Conservation (phyloP, 2,888 invertebrate genomes). For the Catocala fraxini region DNA sequence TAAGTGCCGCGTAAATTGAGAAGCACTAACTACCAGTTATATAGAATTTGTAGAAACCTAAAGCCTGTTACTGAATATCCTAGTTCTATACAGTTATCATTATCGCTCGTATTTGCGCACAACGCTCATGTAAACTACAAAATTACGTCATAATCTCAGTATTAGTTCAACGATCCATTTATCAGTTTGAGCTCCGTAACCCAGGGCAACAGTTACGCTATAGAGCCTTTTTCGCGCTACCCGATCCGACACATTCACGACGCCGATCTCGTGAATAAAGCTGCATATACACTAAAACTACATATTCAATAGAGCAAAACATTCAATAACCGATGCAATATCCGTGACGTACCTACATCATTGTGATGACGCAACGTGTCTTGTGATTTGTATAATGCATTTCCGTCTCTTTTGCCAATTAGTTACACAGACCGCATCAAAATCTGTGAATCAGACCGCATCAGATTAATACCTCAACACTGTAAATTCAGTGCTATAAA, state of each 20-base stretch:
- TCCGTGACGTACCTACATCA: background rate
- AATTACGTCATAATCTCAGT: slow-evolving; percentile 55
- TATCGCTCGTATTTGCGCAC: slow-evolving; percentile 36
- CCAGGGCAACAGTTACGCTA: slow-evolving; percentile 49
- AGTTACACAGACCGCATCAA: slow-evolving; percentile 1
- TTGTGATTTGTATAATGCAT: slow-evolving; percentile 1
- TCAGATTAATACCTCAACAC: background rate
- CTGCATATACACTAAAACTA: no score
- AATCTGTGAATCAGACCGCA: slow-evolving; percentile 7
- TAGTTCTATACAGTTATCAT: slow-evolving; percentile 18
- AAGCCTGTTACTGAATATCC: background rate
- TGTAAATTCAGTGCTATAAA: background rate
- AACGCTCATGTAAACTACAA: slow-evolving; percentile 47
- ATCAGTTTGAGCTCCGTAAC: slow-evolving; percentile 62
- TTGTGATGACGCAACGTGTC: slow-evolving; percentile 1
- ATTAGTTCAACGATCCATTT: slow-evolving; percentile 55
- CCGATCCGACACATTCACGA: slow-evolving; percentile 33
- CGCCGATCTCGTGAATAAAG: background rate
- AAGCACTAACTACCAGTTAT: no score
- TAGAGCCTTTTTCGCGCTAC: slow-evolving; percentile 30
- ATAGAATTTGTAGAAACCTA: background rate
- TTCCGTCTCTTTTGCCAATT: slow-evolving; percentile 7
- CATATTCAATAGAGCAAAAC: background rate
- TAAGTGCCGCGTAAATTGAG: no score
- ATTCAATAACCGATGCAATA: background rate